Base-by-base conservation (phyloP, 2,797 vertebrate genomes). In the Pseudopleuronectes americanus region DNA sequence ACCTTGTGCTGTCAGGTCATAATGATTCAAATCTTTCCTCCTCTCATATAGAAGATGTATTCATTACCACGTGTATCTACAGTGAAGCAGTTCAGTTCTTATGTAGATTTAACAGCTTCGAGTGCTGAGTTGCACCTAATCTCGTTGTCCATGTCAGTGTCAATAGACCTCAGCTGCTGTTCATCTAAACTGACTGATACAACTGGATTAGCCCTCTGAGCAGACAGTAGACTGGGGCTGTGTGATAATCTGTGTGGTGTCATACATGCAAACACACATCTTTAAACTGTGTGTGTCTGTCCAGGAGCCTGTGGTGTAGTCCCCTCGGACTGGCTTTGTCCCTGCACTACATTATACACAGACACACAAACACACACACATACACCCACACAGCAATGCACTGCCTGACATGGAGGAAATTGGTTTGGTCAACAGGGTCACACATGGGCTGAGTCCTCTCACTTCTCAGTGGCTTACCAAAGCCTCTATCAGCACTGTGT, bases 381-480 rank as follows among this genome's bases (percentile, higher is more conserved):
- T 33, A 54, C 49, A 48, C 63, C 53, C 55, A 52, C 28, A 33
- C 16, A 54, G 65, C 57, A 59, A 36, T 24, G 16, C 59, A 67
- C 74, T 61, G 33, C 57, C 65, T 86, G 88, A 90, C 83, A 82
- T 58, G 82, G 67, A 36, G 83, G 80, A 89, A 90, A 90, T 90
- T 88, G 89, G 87, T 89, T 91, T 89, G 80, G 84, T 82, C 84
- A 75, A 75, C 65, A 59, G 76, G 85, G 83, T 89, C 81, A 84
- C 88, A 79, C 73, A 56, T 83, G 53, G 65, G 52, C 61, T 69
- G 69, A 79, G 70, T 64, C 84, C 74, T 86, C 58, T 33, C 55
- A 60, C 70, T 80, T 85, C 83, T 75, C 69, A 47, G 45, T 74
- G 36, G 36, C 10, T 38, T 13, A 38, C 10, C 36, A 38, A 38